These are phyloP conservation scores for Passer montanus DNA, from an alignment of 2,113 vertebrate species.

Conservation along the genomic window DNA sequence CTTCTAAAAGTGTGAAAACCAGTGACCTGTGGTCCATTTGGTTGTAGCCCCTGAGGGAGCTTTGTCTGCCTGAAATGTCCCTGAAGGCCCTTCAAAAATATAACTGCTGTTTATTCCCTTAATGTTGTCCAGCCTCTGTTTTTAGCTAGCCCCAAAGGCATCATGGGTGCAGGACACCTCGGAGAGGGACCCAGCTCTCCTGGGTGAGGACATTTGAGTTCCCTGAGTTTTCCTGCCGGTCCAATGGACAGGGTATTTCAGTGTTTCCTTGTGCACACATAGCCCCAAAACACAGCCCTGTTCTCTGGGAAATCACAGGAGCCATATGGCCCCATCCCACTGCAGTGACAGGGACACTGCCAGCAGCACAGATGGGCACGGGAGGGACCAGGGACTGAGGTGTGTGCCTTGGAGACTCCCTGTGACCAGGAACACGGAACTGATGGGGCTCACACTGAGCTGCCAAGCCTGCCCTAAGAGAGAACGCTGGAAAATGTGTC, in stretches of 20 bases:
- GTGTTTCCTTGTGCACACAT: neutral
- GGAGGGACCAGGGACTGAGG: neutral
- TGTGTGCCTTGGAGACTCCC: neutral
- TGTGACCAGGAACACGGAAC: neutral
- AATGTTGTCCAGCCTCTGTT: neutral
- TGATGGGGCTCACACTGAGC: neutral
- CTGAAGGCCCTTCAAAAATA: neutral
- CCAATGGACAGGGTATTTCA: accelerated
- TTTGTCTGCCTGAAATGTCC: accelerated
- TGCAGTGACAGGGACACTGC: neutral
- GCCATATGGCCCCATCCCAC: neutral
- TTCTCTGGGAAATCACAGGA: neutral
- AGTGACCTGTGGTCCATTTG: accelerated
- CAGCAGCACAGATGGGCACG: neutral
- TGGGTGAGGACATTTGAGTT: neutral
- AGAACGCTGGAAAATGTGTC: neutral
- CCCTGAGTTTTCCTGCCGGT: neutral
- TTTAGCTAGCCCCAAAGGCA: neutral
- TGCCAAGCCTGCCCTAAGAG: neutral
- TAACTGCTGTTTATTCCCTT: too few relatives aligned
- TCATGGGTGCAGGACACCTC: neutral
- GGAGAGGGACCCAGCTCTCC: neutral
- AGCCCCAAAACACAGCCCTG: accelerated
- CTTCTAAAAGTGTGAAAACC: neutral
- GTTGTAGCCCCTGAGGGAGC: neutral